Evolutionary conservation across 2,888 invertebrate species (phyloP), one percentile per base, ranked within the genome.

Genomic region (Andrena bucephala): DNA sequence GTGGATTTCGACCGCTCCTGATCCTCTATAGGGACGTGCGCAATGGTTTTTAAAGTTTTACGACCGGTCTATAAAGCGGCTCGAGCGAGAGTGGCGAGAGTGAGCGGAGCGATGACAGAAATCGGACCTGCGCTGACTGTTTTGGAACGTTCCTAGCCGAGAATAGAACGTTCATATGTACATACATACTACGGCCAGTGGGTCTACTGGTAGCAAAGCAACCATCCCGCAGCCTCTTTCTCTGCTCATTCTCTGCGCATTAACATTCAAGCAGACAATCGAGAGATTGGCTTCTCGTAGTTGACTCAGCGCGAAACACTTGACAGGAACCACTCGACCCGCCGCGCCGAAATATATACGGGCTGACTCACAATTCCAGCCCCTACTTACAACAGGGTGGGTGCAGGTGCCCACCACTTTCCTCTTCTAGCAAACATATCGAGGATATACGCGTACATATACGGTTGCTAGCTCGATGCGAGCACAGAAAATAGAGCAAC

Each of bases 261-360:
- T 42, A 13, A 42, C 42, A 13, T 4, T 4, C 42, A 2, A 16
- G 42, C 42, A 1, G 42, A 42, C 42, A 16, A 42, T 42, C 42
- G 16, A 42, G 42, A 42, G 0, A 42, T 42, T 13, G 67, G 77
- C 82, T 82, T 75, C 80, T 84, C 84, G 84, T 82, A 77, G 88
- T 85, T 88, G 86, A 87, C 76, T 88, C 88, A 84, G 82, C 87
- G 81, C 70, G 81, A 82, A 85, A 87, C 74, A 67, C 77, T 85
- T 84, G 89, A 83, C 85, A 84, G 79, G 85, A 85, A 83, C 87
- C 87, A 85, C 81, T 83, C 89, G 75, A 67, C 57, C 70, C 66
- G 80, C 36, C 36, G 42, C 0, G 13, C 75, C 88, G 85, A 85
- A 85, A 87, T 87, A 82, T 81, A 83, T 77, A 78, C 81, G 71